Evolutionary conservation across 2,113 vertebrate species (phyloP), one percentile per base, ranked within the genome.

Genomic region (Oreochromis aureus): DNA sequence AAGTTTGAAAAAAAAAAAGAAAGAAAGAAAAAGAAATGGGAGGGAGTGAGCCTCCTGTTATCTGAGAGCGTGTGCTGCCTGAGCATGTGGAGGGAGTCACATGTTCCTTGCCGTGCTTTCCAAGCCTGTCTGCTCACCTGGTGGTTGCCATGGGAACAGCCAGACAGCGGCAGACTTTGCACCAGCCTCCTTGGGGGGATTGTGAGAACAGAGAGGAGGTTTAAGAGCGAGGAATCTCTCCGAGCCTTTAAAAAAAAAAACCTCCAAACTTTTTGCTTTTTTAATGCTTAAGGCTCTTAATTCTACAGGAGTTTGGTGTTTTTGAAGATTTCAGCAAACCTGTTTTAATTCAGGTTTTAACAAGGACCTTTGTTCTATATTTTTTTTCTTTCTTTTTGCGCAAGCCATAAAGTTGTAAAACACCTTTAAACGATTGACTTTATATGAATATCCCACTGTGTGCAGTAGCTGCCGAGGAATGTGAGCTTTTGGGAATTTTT

Each of bases 141-240:
- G 95, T 94, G 95, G 96, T 97, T 96, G 94, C 96, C 95, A 97
- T 97, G 96, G 96, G 94, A 97, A 96, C 96, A 96, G 95, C 91
- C 95, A 95, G 95, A 95, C 94, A 93, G 93, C 76, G 91, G 95
- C 96, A 96, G 96, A 96, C 95, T 95, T 95, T 95, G 94, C 95
- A 95, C 92, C 95, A 94, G 92, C 91, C 93, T 93, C 90, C 91
- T 88, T 36, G 2, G 86, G 71, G 89, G 94, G 91, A 93, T 94
- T 95, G 90, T 88, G 91, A 90, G 94, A 93, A 94, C 93, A 93
- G 91, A 91, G 91, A 92, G 66, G 71, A 90, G 91, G 92, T 94
- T 94, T 94, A 85, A 89, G 93, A 82, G 82, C n/a, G 63, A 94
- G 85, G 90, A 87, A 90, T 92, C 92, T 90, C 86, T 93, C 71